Percentiles rank a stretch among this genome's conserved stretches.
Evolutionary conservation across 1,140 invertebrate genomes (phyloP).

Genomic region (Drosophila pruinosa): DNA sequence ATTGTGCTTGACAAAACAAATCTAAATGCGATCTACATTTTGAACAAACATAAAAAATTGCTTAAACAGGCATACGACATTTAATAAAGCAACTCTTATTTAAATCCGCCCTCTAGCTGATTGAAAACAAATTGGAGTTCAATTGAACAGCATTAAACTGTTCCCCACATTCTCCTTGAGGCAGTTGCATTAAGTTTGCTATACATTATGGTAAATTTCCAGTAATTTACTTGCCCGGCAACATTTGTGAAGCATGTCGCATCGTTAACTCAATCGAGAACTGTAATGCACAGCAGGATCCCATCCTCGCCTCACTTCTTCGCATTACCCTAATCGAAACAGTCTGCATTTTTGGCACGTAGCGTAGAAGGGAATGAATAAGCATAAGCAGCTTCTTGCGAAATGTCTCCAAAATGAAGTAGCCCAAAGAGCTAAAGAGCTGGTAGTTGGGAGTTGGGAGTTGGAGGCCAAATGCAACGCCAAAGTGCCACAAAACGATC

Average conservation of each 20-base stretch:
- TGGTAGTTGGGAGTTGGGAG: neutral
- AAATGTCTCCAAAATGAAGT: conserved; percentile 51
- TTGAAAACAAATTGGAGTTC: neutral
- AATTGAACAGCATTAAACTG: neutral
- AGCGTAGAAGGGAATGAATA: conserved; percentile 36
- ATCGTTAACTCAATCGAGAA: conserved; percentile 1
- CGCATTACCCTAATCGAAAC: conserved; percentile 23
- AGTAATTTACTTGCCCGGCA: neutral
- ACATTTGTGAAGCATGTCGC: conserved; percentile 6
- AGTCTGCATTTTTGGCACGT: conserved; percentile 49
- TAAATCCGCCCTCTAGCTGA: too few species aligned
- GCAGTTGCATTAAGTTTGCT: neutral
- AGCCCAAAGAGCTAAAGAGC: conserved; percentile 26
- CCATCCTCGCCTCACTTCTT: too few species aligned
- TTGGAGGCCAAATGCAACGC: conserved; percentile 30
- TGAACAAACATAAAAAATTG: too few species aligned
- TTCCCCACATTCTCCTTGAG: neutral
- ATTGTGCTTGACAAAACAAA: neutral
- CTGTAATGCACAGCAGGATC: neutral
- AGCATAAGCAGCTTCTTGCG: conserved; percentile 56
- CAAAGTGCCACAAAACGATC: conserved; percentile 71
- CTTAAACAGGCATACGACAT: too few species aligned
- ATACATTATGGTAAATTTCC: neutral
- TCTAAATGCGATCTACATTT: neutral
- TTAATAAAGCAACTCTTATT: too few species aligned